Base-by-base conservation (phyloP, 2,113 vertebrate genomes). In the Cercopithecus mona region DNA sequence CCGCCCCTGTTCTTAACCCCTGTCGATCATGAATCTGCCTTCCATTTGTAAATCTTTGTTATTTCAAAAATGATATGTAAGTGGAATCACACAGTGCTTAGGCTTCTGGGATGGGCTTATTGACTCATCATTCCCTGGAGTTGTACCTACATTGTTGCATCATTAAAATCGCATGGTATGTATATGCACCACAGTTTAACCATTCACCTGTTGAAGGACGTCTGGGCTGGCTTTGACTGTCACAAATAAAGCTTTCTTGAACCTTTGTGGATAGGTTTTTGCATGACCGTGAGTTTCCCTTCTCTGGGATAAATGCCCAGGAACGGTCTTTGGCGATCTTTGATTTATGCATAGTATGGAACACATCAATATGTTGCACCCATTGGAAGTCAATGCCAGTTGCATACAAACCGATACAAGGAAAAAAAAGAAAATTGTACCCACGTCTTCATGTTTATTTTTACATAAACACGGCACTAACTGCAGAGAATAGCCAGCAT, bases 361-460 rank as follows among this genome's bases (percentile, higher is more conserved):
- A 95, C 89, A 87, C 14, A 35, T 48, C 32, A 79, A 32, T 70
- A 57, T 11, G 20, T 57, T 14, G 27, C n/a, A 1, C 25, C 38
- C 35, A 13, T 80, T 48, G 70, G 55, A 83, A 95, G 80, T 87
- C 25, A 22, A 59, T 55, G 25, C 59, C 17, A 38, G 68, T 50
- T 40, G 13, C 32, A 17, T 57, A 82, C n/a, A 92, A 66, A 82
- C 59, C 25, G 25, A 30, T 93, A 22, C 12, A 30, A 48, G 40
- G 48, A 22, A 75, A 81, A 81, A 82, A 90, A 50, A 68, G 20
- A 86, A 83, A 87, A 79, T 84, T 59, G 57, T 57, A 43, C 12
- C 78, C 50, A 48, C 27, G 48, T 66, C 78, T 72, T 48, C n/a
- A n/a, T 68, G 92, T 75, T 96, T 80, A 90, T 92, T 80, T 97